phyloP scores from a whole-genome alignment of 2,797 vertebrate genomes.

The Myripristis murdjan region DNA sequence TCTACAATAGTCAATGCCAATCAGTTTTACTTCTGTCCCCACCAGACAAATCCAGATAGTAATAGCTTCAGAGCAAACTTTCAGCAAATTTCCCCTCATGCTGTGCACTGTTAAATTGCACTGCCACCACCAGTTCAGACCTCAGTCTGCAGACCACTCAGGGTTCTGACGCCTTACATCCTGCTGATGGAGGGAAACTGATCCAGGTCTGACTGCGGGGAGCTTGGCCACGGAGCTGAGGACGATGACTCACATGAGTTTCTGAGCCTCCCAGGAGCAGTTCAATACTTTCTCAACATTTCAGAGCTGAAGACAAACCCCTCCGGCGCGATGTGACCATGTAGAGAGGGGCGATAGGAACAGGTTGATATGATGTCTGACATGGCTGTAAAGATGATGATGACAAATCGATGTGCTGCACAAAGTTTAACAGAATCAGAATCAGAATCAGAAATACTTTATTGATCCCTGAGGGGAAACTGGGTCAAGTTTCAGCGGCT shows the following conservation, averaged over 20 bases:
- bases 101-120: constrained; percentile 31
- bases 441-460: too few species aligned
- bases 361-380: constrained; percentile 45
- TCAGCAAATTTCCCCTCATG: constrained; percentile 35
- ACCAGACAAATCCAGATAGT: constrained; percentile 20
- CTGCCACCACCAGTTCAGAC: constrained; percentile 28
- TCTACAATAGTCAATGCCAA: constrained; percentile 10
- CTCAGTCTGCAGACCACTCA: constrained; percentile 58
- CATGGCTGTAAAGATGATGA: constrained; percentile 40
- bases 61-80: constrained; percentile 49
- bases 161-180: constrained; percentile 64
- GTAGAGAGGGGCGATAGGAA: constrained; percentile 14
- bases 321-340: constrained; percentile 12
- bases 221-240: constrained; percentile 58
- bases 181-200: constrained; percentile 68
- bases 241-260: constrained; percentile 64
- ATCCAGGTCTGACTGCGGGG: constrained; percentile 63
- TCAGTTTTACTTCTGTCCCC: constrained; percentile 28
- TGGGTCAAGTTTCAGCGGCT: too few species aligned
- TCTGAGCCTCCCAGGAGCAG: constrained; percentile 52
- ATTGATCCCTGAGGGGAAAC: too few species aligned
- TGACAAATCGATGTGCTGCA: constrained; percentile 48
- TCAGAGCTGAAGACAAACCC: constrained; percentile 44
- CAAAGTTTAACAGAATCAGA: constrained; percentile 31
- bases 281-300: constrained; percentile 55